A percentile compares a stretch with the other conserved stretches of the same genome.
phyloP scores from a whole-genome alignment of 23 tunicate species.

The Styela clava region DNA sequence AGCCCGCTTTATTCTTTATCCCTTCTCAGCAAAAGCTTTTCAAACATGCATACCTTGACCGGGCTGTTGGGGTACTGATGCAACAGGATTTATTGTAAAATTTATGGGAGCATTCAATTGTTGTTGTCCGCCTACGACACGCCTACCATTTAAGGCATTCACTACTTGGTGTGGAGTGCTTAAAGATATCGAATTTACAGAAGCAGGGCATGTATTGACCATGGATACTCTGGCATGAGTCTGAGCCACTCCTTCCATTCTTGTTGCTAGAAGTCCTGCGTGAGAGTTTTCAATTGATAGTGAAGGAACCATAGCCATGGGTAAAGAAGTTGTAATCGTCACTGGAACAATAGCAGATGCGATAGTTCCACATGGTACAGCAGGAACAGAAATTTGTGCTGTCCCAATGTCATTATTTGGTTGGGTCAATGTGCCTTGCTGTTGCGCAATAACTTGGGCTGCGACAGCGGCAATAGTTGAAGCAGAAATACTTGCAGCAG shows the following conservation, averaged over 20 bases:
- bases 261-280: constrained; percentile 43
- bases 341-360: constrained; percentile 27
- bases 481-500: constrained; percentile 14
- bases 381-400: constrained; percentile 30
- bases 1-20: not conserved
- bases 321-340: constrained; percentile 25
- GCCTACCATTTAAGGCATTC: constrained; percentile 15
- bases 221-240: constrained; percentile 80
- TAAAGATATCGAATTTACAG: constrained; percentile 10
- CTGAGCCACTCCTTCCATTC: constrained; percentile 64
- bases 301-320: constrained; percentile 23
- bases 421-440: constrained; percentile 8
- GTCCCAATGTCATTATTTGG: constrained; percentile 16
- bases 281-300: constrained; percentile 16
- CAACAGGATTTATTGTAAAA: constrained; percentile 21
- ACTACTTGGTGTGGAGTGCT: constrained; percentile 1
- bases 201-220: constrained; percentile 35
- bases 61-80: constrained; percentile 25
- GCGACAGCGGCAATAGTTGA: constrained; percentile 31
- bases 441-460: constrained; percentile 22
- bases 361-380: constrained; percentile 24
- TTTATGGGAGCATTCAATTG: constrained; percentile 20
- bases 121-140: constrained; percentile 14
- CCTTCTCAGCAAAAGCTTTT: not conserved
- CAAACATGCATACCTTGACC: constrained; percentile 20